Percentiles rank a stretch among this genome's conserved stretches.
phyloP scores from a whole-genome alignment of 2,113 vertebrate species.

The Uria aalge region DNA sequence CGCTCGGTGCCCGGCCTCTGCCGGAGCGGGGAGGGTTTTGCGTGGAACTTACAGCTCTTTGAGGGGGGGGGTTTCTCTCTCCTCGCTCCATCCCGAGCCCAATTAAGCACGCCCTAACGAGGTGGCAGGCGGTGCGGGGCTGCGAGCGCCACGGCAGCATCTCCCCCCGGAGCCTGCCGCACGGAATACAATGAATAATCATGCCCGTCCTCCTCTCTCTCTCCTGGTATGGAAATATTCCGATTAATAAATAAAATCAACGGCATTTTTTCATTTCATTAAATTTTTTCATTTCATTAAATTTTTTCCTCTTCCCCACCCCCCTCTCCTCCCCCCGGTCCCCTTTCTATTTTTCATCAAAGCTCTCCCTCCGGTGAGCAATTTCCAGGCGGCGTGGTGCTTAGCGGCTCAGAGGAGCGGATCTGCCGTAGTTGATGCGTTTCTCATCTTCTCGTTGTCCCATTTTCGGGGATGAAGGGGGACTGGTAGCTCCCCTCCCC shows the following conservation, averaged over 20 bases:
- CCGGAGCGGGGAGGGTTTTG: not conserved
- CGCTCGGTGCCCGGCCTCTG: fast-evolving
- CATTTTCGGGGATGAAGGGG: not conserved
- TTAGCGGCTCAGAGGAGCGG: not conserved
- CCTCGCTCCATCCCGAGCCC: not conserved
- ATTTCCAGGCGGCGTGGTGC: not conserved
- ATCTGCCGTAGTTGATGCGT: not conserved
- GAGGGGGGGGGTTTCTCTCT: not conserved
- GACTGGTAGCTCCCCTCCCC: not conserved
- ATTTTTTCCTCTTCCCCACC: not conserved
- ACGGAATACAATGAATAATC: not conserved
- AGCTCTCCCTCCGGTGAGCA: conserved; percentile 39
- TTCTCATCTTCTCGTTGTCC: not conserved
- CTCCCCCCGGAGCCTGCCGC: not conserved
- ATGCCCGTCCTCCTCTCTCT: not conserved
- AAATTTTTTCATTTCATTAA: not conserved
- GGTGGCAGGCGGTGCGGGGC: not conserved
- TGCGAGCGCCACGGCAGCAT: not conserved
- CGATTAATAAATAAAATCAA: conserved; percentile 45
- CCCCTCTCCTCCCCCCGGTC: too few species aligned
- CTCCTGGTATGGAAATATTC: not conserved
- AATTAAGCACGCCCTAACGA: not conserved
- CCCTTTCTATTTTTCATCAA: conserved; percentile 21
- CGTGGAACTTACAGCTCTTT: not conserved
- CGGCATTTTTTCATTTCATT: not conserved